Evolutionary conservation across 2,797 vertebrate species (phyloP).

Genomic region (Thaleichthys pacificus): DNA sequence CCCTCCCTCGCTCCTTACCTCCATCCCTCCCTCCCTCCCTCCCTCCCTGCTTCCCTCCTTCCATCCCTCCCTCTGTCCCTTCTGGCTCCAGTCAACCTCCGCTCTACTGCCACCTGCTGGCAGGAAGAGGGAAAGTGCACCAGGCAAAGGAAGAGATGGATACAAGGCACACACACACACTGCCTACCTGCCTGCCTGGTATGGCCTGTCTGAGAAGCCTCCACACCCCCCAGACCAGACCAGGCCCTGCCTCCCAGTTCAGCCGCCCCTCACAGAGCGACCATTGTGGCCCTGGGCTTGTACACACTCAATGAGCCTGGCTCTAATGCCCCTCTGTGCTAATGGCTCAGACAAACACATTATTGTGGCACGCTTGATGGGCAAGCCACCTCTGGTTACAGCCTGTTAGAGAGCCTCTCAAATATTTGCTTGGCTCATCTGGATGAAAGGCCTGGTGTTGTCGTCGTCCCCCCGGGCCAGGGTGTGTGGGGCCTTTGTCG

Average conservation of each 20-base stretch:
- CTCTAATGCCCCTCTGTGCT: conserved; percentile 9
- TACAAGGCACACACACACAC: too few species aligned
- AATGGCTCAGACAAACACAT: conserved; percentile 31
- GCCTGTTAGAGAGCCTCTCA: conserved; percentile 16
- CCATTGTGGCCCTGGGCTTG: conserved; percentile 49
- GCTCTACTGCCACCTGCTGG: conserved; percentile 82
- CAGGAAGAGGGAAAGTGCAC: conserved; percentile 26
- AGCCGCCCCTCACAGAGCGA: conserved; percentile 55
- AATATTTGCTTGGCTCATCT: conserved; percentile 39
- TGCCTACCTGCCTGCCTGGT: too few species aligned
- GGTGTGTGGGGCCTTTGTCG: not conserved
- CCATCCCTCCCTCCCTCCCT: too few species aligned
- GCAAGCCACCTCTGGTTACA: not conserved
- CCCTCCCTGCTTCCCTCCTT: not conserved
- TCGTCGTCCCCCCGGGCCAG: not conserved
- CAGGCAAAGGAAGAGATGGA: not conserved
- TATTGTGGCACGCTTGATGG: conserved; percentile 33
- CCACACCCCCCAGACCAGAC: too few species aligned
- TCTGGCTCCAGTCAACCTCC: not conserved
- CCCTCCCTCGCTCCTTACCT: not conserved
- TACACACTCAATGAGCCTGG: conserved; percentile 15
- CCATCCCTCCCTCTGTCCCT: not conserved
- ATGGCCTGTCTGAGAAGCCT: too few species aligned
- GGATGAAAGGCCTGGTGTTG: conserved; percentile 14
- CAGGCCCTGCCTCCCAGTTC: conserved; percentile 40